Percentiles rank a stretch among this genome's conserved stretches.
Conservation (phyloP, 2,888 invertebrate genomes). For the Eilema griseolum region DNA sequence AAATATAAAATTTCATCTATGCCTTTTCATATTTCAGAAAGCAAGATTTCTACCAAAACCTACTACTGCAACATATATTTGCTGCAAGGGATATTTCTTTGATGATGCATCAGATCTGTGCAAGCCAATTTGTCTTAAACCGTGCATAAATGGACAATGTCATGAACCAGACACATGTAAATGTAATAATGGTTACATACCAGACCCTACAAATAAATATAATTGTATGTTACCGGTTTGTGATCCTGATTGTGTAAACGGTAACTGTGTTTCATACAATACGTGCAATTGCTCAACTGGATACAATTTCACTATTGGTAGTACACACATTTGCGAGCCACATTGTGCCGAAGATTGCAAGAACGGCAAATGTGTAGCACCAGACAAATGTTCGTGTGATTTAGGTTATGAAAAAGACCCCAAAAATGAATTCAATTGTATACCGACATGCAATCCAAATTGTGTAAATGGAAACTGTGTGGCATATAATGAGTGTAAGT, state of each 20-base stretch:
- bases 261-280: conserved; percentile 4
- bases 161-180: not conserved
- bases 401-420: conserved; percentile 60
- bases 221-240: conserved; percentile 16
- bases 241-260: not conserved
- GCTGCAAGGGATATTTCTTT: not conserved
- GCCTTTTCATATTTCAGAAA: not conserved
- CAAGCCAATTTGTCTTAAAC: conserved; percentile 23
- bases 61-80: not conserved
- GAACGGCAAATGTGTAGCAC: conserved; percentile 63
- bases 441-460: conserved; percentile 15
- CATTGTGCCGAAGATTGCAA: conserved; percentile 23
- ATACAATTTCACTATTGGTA: not conserved
- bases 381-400: conserved; percentile 71
- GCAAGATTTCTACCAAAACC: not conserved
- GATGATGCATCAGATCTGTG: not conserved
- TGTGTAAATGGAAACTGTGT: conserved; percentile 15
- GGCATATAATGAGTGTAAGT: conserved; percentile 10
- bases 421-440: conserved; percentile 15
- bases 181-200: conserved; percentile 4
- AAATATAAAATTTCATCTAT: not conserved
- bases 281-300: not conserved
- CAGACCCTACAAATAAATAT: not conserved
- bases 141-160: conserved; percentile 31
- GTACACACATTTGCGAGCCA: conserved; percentile 20